Percentiles rank a stretch among this genome's conserved stretches.
Conservation (phyloP, 2,113 vertebrate species). For the Alosa alosa region DNA sequence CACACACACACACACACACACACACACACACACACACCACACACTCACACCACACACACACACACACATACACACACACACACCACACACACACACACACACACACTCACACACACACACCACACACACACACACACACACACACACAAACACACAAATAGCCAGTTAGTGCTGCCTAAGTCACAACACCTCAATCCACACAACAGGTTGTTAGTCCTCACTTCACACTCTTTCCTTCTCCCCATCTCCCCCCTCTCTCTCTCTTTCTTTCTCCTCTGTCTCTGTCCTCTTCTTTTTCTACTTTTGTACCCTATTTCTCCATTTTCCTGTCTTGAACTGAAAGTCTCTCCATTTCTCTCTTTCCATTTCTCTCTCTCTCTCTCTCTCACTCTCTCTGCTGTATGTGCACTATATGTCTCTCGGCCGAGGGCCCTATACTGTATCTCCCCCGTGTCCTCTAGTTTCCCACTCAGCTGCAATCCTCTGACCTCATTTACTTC, state of each 20-base stretch:
- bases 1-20: not conserved
- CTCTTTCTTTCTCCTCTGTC: not conserved
- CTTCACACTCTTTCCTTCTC: not conserved
- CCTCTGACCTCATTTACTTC: not conserved
- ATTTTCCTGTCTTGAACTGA: not conserved
- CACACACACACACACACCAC: conserved; percentile 7
- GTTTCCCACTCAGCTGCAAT: not conserved
- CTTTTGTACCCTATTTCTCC: not conserved
- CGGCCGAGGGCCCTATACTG: not conserved
- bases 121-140: conserved; percentile 18
- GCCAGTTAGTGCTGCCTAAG: not conserved
- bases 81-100: not conserved
- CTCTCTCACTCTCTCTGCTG: not conserved
- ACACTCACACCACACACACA: conserved; percentile 19
- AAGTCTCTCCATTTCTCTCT: not conserved
- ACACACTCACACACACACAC: not conserved
- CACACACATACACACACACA: conserved; percentile 16
- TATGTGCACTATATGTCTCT: not conserved
- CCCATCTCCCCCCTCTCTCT: not conserved
- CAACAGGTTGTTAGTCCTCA: not conserved
- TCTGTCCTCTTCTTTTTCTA: too few relatives aligned
- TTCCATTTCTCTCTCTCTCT: not conserved
- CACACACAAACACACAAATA: not conserved
- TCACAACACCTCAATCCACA: not conserved
- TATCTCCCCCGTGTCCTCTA: not conserved